Conservation (phyloP, 2,888 invertebrate species). For the Phymatocera aterrima region DNA sequence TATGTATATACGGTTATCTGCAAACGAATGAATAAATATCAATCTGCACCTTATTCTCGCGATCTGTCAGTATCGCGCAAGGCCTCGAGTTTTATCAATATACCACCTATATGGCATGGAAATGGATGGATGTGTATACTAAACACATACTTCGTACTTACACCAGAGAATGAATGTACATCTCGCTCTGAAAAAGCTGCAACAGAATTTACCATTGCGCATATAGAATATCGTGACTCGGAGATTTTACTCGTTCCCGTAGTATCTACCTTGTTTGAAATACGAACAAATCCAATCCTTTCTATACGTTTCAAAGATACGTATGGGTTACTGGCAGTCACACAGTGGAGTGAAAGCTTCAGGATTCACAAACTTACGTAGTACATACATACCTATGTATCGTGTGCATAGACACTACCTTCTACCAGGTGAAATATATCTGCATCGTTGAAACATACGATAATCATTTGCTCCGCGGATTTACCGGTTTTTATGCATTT, state of each 20-base stretch:
- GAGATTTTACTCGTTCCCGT: no score
- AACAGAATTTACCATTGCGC: no score
- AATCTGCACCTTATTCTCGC: constrained; percentile 19
- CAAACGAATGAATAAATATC: constrained; percentile 23
- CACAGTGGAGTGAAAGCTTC: constrained; percentile 33
- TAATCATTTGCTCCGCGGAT: no score
- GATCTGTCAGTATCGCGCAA: constrained; percentile 39
- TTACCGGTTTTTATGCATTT: constrained; percentile 34
- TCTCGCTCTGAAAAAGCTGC: no score
- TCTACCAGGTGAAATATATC: background rate
- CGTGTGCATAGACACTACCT: background rate
- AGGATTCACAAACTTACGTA: background rate
- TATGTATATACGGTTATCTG: background rate
- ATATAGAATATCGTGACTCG: constrained; percentile 34
- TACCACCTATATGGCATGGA: no score
- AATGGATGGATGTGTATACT: no score
- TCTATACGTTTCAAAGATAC: background rate
- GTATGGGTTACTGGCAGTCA: background rate
- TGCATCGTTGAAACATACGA: no score
- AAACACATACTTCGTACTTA: no score
- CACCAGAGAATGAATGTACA: no score
- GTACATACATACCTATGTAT: background rate
- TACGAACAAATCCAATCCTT: background rate
- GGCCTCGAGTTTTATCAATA: no score
- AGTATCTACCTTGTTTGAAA: constrained; percentile 16